phyloP scores from a whole-genome alignment of 2,888 invertebrate species.

The Cephus runcator region DNA sequence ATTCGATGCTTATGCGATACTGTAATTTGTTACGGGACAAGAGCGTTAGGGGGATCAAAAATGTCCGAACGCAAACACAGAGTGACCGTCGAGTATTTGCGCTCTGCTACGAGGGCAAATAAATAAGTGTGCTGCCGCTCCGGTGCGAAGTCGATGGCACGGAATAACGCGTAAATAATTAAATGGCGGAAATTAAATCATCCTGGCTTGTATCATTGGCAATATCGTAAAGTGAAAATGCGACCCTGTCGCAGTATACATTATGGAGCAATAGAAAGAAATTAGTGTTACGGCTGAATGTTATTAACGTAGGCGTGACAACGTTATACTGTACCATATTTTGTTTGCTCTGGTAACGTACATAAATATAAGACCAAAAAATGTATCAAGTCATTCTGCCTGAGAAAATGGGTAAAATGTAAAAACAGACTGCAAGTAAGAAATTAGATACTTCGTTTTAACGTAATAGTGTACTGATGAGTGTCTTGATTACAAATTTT shows the following conservation, averaged over 20 bases:
- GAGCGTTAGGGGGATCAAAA: not conserved
- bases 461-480: not conserved
- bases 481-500: not conserved
- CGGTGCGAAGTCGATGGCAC: not conserved
- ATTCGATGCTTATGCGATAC: not conserved
- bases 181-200: constrained; percentile 16
- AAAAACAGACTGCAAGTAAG: not conserved
- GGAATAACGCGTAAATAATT: constrained; percentile 5
- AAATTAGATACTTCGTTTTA: not conserved
- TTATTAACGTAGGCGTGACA: too few relatives aligned
- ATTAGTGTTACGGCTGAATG: not conserved
- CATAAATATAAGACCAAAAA: not conserved
- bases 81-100: not conserved
- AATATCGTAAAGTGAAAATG: not conserved
- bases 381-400: not conserved
- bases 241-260: not conserved
- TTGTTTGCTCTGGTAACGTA: not conserved
- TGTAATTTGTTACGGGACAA: not conserved
- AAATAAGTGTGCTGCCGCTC: not conserved
- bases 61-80: not conserved
- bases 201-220: not conserved
- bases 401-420: not conserved
- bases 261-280: not conserved
- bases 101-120: not conserved
- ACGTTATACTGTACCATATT: too few relatives aligned